Conservation (phyloP, 2,888 invertebrate species). For the Drosophila testacea region DNA sequence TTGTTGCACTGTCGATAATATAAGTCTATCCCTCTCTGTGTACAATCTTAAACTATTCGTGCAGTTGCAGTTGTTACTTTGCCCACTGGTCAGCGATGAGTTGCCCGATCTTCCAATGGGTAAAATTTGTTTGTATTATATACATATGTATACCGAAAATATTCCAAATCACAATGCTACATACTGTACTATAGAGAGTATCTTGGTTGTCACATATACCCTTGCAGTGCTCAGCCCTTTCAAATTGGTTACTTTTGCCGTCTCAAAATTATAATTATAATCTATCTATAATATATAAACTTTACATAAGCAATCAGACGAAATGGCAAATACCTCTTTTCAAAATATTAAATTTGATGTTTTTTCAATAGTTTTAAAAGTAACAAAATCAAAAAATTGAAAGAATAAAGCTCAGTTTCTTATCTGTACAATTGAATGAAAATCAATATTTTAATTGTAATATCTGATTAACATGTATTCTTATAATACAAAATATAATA, state of each 20-base stretch:
- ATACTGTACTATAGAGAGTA: neutral
- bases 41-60: constrained; percentile 74
- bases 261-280: no score
- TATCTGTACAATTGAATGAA: no score
- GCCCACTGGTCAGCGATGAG: constrained; percentile 81
- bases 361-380: no score
- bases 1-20: constrained; percentile 60
- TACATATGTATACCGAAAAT: constrained; percentile 7
- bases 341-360: no score
- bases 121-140: constrained; percentile 23
- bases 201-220: constrained; percentile 15
- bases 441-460: no score
- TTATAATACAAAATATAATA: no score
- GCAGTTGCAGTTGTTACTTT: constrained; percentile 68
- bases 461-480: no score
- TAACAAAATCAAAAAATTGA: no score
- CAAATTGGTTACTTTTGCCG: no score
- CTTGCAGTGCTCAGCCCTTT: constrained; percentile 15
- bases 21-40: constrained; percentile 83
- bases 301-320: neutral
- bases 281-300: neutral
- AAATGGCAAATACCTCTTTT: neutral
- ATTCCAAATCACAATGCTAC: neutral
- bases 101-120: constrained; percentile 76
- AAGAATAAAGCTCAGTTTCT: no score